A percentile compares a stretch with the other conserved stretches of the same genome.
phyloP scores from a whole-genome alignment of 1,140 invertebrate species.

The Eupeodes corollae region DNA sequence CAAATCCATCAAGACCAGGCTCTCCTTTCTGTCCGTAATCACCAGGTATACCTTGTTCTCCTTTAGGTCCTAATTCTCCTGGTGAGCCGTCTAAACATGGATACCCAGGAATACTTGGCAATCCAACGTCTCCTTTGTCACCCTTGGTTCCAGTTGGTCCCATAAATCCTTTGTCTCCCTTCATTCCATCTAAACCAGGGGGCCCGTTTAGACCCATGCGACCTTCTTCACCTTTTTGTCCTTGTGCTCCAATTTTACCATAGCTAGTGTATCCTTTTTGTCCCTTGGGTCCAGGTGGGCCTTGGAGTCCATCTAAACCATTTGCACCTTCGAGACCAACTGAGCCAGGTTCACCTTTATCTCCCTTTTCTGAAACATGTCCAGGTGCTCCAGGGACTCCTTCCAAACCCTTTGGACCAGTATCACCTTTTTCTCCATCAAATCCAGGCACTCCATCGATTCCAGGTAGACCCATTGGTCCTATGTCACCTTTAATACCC shows the following conservation, averaged over 20 bases:
- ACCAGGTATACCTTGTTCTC: constrained; percentile 43
- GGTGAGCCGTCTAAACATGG: constrained; percentile 49
- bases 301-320: constrained; percentile 49
- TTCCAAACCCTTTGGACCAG: constrained; percentile 46
- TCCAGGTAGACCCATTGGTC: constrained; percentile 41
- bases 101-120: constrained; percentile 51
- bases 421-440: constrained; percentile 53
- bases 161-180: constrained; percentile 47
- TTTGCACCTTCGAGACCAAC: constrained; percentile 56
- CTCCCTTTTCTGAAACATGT: constrained; percentile 54
- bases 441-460: constrained; percentile 41
- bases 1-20: constrained; percentile 39
- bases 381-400: constrained; percentile 68
- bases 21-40: constrained; percentile 46
- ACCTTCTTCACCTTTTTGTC: constrained; percentile 56
- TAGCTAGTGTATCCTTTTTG: constrained; percentile 47
- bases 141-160: constrained; percentile 48
- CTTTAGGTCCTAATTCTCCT: constrained; percentile 45
- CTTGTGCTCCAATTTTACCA: constrained; percentile 47
- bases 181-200: constrained; percentile 52
- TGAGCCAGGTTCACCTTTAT: constrained; percentile 68
- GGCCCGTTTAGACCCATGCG: constrained; percentile 47
- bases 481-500: constrained; percentile 45
- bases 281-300: constrained; percentile 55
- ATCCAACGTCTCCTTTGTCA: constrained; percentile 55